phyloP scores from a whole-genome alignment of 2,113 vertebrate species.

The Crocuta crocuta region DNA sequence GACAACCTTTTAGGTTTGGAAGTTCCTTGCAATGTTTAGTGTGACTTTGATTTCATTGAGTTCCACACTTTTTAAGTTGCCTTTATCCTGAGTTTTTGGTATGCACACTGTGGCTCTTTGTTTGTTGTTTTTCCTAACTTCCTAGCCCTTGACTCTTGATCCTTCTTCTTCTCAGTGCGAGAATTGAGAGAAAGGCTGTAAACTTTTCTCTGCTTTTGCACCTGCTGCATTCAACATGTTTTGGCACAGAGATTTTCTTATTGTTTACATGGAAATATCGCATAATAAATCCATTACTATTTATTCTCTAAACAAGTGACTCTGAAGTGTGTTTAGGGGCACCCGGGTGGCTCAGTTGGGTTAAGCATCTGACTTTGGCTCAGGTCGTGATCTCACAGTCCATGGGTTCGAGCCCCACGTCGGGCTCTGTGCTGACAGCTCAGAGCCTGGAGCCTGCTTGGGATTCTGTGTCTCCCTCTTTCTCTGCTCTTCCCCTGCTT shows the following conservation, averaged over 20 bases:
- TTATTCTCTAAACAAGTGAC: not conserved
- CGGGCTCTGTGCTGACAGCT: too few relatives aligned
- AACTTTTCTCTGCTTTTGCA: rapidly evolving
- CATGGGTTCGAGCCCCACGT: too few relatives aligned
- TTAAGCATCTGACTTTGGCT: too few relatives aligned
- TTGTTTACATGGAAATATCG: not conserved
- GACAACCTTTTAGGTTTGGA: not conserved
- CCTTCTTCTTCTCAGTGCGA: not conserved
- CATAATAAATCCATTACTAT: not conserved
- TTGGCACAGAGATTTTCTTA: not conserved
- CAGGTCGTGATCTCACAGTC: too few relatives aligned
- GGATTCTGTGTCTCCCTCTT: too few relatives aligned
- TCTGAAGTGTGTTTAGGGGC: not conserved
- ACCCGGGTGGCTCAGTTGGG: too few relatives aligned
- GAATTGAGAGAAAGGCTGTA: rapidly evolving
- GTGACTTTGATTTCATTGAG: not conserved
- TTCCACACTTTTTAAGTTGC: not conserved
- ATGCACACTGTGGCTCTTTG: not conserved
- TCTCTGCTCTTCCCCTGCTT: too few relatives aligned
- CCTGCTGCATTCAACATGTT: not conserved
- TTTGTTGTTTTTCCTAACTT: not conserved
- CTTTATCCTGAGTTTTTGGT: not conserved
- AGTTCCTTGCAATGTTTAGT: not conserved
- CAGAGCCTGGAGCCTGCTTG: too few relatives aligned
- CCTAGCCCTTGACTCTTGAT: too few relatives aligned